These are phyloP conservation scores for Pygocentrus nattereri DNA, from an alignment of 2,797 vertebrate genomes.

Conservation along the genomic window DNA sequence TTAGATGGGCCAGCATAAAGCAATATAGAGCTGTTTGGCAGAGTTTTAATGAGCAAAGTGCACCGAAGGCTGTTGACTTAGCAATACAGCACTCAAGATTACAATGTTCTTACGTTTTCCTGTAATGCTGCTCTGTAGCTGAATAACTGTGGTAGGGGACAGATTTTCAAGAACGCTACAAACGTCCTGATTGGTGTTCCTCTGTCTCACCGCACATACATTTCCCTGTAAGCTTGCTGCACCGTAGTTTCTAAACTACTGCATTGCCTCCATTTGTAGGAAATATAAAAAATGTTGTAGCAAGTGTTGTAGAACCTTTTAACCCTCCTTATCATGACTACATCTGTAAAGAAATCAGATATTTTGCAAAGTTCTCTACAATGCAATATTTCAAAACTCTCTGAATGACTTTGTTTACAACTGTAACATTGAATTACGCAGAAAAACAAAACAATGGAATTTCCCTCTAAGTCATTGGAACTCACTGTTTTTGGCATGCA, in stretches of 20 bases:
- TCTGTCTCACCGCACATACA: conserved; percentile 24
- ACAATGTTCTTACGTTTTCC: too few relatives aligned
- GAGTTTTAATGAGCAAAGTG: too few relatives aligned
- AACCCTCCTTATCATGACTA: not conserved
- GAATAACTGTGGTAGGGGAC: too few relatives aligned
- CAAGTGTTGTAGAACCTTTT: too few relatives aligned
- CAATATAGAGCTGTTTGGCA: too few relatives aligned
- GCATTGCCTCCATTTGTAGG: conserved; percentile 17
- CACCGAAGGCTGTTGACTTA: too few relatives aligned
- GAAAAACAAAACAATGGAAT: not conserved
- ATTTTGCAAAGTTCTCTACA: not conserved
- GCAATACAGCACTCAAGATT: too few relatives aligned
- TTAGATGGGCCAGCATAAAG: too few relatives aligned
- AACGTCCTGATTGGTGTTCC: too few relatives aligned
- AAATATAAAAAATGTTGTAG: conserved; percentile 42
- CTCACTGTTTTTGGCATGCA: not conserved
- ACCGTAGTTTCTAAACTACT: conserved; percentile 7
- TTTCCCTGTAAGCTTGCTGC: conserved; percentile 12
- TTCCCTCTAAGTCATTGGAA: not conserved
- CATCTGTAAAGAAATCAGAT: not conserved
- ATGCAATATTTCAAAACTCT: not conserved
- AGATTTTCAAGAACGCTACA: too few relatives aligned
- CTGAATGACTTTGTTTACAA: not conserved
- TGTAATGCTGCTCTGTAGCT: too few relatives aligned
- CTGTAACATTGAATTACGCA: not conserved